Percentiles rank a stretch among this genome's conserved stretches.
Evolutionary conservation across 2,888 invertebrate genomes (phyloP).

Genomic region (Cosmia trapezina): DNA sequence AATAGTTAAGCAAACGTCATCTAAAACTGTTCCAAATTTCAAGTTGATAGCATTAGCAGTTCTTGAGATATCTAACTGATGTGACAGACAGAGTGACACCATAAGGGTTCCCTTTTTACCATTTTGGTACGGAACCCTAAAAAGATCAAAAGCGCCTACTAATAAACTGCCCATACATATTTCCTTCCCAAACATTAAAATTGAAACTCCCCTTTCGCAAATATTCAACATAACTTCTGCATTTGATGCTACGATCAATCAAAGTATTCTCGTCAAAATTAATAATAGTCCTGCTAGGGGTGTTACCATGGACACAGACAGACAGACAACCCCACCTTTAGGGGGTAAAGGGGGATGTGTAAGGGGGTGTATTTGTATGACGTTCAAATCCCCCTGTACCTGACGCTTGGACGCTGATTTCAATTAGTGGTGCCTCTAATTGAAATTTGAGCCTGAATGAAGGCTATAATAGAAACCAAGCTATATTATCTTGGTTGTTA

Average conservation of each 20-base stretch:
- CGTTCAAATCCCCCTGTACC: conserved; percentile 42
- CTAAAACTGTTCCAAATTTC: too few relatives aligned
- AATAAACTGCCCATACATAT: background rate
- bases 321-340: conserved; percentile 40
- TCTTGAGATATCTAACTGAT: too few relatives aligned
- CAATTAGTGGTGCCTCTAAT: conserved; percentile 53
- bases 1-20: too few relatives aligned
- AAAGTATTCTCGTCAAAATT: conserved; percentile 53
- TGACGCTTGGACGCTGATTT: conserved; percentile 48
- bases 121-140: too few relatives aligned
- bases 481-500: conserved; percentile 24
- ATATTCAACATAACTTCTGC: conserved; percentile 23
- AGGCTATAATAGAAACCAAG: too few relatives aligned
- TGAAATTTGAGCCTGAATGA: conserved; percentile 37
- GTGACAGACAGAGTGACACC: too few relatives aligned
- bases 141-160: conserved; percentile 20
- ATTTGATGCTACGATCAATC: conserved; percentile 55
- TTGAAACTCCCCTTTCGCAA: conserved; percentile 21
- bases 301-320: conserved; percentile 56
- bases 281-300: conserved; percentile 43
- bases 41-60: too few relatives aligned
- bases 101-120: too few relatives aligned
- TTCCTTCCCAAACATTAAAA: conserved; percentile 14
- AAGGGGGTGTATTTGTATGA: conserved; percentile 43
- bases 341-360: conserved; percentile 27